These are phyloP conservation scores for Mionectes macconnelli DNA, from an alignment of 2,113 vertebrate genomes.

Conservation along the genomic window DNA sequence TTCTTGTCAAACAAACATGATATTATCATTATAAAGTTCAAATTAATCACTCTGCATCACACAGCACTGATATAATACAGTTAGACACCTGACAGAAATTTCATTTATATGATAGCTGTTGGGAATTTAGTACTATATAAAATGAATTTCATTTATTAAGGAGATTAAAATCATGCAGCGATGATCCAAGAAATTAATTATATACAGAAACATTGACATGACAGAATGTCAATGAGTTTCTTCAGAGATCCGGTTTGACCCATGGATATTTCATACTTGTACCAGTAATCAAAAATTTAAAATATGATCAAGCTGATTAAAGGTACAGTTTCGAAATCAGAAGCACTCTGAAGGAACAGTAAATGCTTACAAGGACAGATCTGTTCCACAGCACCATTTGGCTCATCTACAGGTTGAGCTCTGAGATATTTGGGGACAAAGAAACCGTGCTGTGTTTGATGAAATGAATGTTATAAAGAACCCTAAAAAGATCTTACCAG, in stretches of 20 bases:
- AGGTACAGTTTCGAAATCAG: background rate
- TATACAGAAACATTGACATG: background rate
- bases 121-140: background rate
- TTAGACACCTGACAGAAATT: conserved; percentile 5
- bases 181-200: background rate
- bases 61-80: background rate
- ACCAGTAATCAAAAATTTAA: background rate
- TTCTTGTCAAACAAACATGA: conserved; percentile 30
- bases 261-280: background rate
- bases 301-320: background rate
- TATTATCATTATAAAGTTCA: conserved; percentile 10
- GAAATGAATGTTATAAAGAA: background rate
- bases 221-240: background rate
- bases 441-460: background rate
- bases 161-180: conserved; percentile 10
- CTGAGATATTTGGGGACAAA: background rate
- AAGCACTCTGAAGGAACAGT: background rate
- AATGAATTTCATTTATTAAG: conserved; percentile 7
- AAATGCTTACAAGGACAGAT: background rate
- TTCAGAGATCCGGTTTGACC: background rate
- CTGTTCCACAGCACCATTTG: background rate
- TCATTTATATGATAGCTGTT: background rate
- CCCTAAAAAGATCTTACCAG: background rate
- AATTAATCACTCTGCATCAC: conserved; percentile 14
- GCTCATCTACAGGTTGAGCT: background rate